Percentiles rank a stretch among this genome's conserved stretches.
These are phyloP conservation scores for Pionites leucogaster DNA, from an alignment of 2,113 vertebrate genomes.

Conservation along the genomic window DNA sequence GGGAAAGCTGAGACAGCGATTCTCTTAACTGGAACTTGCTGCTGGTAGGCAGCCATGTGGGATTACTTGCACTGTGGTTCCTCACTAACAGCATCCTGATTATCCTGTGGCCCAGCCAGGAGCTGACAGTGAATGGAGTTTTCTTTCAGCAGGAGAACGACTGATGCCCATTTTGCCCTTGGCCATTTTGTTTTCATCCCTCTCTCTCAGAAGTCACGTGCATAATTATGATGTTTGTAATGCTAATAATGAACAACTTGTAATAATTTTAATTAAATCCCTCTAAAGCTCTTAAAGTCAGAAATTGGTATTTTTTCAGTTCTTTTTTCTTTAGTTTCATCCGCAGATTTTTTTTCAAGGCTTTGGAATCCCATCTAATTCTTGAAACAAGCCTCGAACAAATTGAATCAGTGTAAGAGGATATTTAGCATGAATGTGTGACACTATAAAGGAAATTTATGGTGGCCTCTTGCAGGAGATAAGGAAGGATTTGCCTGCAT, in stretches of 20 bases:
- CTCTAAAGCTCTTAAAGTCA: constrained; percentile 61
- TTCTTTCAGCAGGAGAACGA: fast-evolving
- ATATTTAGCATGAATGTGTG: constrained; percentile 64
- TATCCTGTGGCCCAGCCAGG: neutral
- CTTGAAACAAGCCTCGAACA: constrained; percentile 65
- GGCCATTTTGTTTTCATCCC: neutral
- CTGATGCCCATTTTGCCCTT: neutral
- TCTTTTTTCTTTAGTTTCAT: constrained; percentile 48
- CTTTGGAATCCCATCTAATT: constrained; percentile 66
- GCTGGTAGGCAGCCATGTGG: neutral
- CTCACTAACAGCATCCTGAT: neutral
- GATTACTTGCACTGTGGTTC: neutral
- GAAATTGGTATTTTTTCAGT: constrained; percentile 50
- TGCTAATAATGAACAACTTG: constrained; percentile 57
- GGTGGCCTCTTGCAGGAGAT: constrained; percentile 23
- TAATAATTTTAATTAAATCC: constrained; percentile 71
- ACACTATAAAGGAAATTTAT: constrained; percentile 42
- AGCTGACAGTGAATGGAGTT: neutral
- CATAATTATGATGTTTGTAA: neutral
- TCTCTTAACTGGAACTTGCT: neutral
- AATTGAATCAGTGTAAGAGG: constrained; percentile 68
- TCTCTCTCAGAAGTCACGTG: neutral
- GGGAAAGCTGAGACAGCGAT: neutral
- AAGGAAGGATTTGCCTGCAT: constrained; percentile 13
- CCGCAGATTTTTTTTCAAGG: constrained; percentile 1